Conservation (phyloP, 1,140 invertebrate genomes). For the Conopomorpha cramerella region DNA sequence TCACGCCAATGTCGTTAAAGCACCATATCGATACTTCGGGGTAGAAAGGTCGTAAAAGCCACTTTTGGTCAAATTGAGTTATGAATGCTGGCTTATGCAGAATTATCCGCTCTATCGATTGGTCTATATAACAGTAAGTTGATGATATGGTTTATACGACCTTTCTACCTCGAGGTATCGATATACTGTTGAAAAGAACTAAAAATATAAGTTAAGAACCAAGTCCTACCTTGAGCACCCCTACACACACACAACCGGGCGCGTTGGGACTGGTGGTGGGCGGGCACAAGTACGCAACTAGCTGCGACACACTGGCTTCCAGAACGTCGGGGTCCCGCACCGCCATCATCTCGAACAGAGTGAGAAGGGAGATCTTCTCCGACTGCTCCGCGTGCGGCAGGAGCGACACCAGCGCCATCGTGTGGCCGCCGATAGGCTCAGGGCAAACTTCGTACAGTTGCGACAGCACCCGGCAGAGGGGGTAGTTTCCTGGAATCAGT, state of each 20-base stretch:
- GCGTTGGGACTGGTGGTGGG: constrained; percentile 27
- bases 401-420: constrained; percentile 79
- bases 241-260: constrained; percentile 47
- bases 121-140: too few relatives aligned
- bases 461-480: constrained; percentile 80
- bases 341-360: constrained; percentile 80
- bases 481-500: constrained; percentile 83
- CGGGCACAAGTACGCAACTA: constrained; percentile 70
- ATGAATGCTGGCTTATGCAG: too few relatives aligned
- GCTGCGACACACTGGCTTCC: constrained; percentile 75
- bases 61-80: too few relatives aligned
- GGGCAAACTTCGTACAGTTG: constrained; percentile 87
- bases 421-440: constrained; percentile 82
- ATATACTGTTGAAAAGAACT: too few relatives aligned
- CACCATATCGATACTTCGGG: too few relatives aligned
- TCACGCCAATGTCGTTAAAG: too few relatives aligned
- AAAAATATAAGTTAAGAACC: constrained; percentile 11
- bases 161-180: too few relatives aligned
- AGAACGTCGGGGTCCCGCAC: constrained; percentile 78
- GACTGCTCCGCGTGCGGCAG: constrained; percentile 80
- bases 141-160: too few relatives aligned
- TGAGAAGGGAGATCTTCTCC: constrained; percentile 82
- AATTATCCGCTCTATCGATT: too few relatives aligned
- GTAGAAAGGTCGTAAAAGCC: too few relatives aligned
- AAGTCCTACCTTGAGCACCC: constrained; percentile 65